Evolutionary conservation across 2,888 invertebrate genomes (phyloP), one percentile per base, ranked within the genome.

Genomic region (Creontiades dilutus): DNA sequence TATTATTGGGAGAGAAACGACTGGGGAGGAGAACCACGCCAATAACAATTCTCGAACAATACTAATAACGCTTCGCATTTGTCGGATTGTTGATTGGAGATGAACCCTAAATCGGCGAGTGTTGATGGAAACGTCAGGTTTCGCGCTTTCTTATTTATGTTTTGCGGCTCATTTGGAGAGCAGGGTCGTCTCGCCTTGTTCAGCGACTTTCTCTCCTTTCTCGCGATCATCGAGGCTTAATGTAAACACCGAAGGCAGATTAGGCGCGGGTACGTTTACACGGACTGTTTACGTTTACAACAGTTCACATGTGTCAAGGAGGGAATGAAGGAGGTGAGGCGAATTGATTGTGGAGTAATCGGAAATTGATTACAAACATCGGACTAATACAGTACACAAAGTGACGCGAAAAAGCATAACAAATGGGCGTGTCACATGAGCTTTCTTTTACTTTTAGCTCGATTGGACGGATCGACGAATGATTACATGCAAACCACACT

Each of bases 101-200:
- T 27, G 23, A 68, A 12, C 0, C 68, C 68, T 23, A 68, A 68
- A 68, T 68, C 68, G 23, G 68, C 13, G 13, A 23, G 27, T 68
- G 68, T 68, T 68, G 68, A 68, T 27, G 19, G 11, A 11, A 68
- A 68, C 68, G 68, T 68, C 68, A 68, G 68, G 68, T 68, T 68
- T 68, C 11, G 68, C 16, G 57, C 57, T 68, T 68, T 68, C 68
- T 68, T 68, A 68, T 68, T 68, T 68, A 68, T 68, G 68, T 68
- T 68, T 61, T 23, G 19, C 68, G 68, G 9, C 68, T 9, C 68
- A 68, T 68, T 68, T 68, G 68, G 23, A 52, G 19, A n/a, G 61
- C 61, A 61, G 61, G 16, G 61, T 19, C 61, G 61, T 2, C 1
- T 68, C 11, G 16, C 52, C 52, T 52, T 52, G 16, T 16, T 23